Base-by-base conservation (phyloP, 2,797 vertebrate species). In the Gallirallus australis region DNA sequence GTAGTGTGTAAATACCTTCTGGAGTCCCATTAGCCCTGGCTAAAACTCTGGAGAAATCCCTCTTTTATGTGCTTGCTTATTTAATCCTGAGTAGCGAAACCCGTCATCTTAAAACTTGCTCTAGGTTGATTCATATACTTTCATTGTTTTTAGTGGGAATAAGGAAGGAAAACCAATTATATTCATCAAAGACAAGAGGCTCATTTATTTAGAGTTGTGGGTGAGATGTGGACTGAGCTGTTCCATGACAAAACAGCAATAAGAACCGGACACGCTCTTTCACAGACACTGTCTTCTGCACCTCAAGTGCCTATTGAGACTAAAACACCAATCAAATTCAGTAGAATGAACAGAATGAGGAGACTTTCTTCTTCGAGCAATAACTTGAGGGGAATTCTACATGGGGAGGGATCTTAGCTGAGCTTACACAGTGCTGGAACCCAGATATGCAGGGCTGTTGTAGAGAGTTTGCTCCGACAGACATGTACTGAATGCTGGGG, bases 401-500 rank as follows among this genome's bases (percentile, higher is more conserved):
- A 4, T 10, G n/a, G 30, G 16, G 6, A 57, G 56, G 21, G 24
- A 33, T 52, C 54, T 73, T 52, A 52, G 63, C 35, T 59, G 40
- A 50, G 63, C 59, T 37, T 25, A 21, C 45, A 16, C 20, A 42
- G 35, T 33, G n/a, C 37, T 69, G 35, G 28, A 73, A 48, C 15
- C 10, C 72, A 33, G 60, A 35, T 20, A 54, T 4, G 15, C 19
- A 4, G 14, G 21, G 42, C 35, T 54, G 11, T 28, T 39, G 30
- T 33, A 72, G 30, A 24, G 19, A 21, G 16, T 52, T 86, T 76
- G 35, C 45, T 89, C 33, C 2, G 6, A 27, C 3, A 39, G 18
- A 23, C 0, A 0, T 7, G 15, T 48, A 30, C 45, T 66, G 63
- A 35, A 69, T n/a, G 35, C 3, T 42, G n/a, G 19, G 40, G 16